Evolutionary conservation across 1,140 invertebrate genomes (phyloP).

Genomic region (Lasioglossum baleicum): DNA sequence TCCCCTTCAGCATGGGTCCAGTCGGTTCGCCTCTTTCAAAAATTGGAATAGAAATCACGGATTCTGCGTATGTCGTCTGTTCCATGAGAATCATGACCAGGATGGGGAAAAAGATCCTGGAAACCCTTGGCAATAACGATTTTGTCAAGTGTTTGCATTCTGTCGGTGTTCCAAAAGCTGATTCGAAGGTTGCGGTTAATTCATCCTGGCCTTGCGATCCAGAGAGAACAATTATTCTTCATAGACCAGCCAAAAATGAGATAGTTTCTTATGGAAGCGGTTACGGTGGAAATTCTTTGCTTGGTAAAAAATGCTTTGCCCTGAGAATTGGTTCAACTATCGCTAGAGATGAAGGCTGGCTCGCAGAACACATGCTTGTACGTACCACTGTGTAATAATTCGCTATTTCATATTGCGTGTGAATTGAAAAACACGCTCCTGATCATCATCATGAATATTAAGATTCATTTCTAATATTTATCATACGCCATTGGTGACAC

Average conservation of each 20-base stretch:
- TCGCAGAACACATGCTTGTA: constrained; percentile 99
- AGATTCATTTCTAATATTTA: no score
- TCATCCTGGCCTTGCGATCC: constrained; percentile 98
- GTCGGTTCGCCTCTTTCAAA: constrained; percentile 96
- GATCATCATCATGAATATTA: no score
- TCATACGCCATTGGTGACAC: no score
- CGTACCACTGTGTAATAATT: no score
- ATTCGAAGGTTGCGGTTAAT: constrained; percentile 80
- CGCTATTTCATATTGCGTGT: no score
- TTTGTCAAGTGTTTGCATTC: constrained; percentile 96
- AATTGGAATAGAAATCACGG: constrained; percentile 98
- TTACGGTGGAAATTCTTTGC: constrained; percentile 98
- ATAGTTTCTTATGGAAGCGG: constrained; percentile 97
- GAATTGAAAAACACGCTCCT: no score
- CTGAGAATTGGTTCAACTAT: constrained; percentile 97
- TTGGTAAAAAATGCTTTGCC: constrained; percentile 99
- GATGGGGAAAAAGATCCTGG: constrained; percentile 90
- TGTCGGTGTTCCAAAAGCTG: constrained; percentile 87
- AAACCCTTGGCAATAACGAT: constrained; percentile 84
- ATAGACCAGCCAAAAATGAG: constrained; percentile 83
- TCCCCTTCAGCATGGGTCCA: constrained; percentile 99
- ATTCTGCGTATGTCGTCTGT: constrained; percentile 98
- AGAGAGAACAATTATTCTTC: constrained; percentile 92
- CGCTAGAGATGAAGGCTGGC: constrained; percentile 96
- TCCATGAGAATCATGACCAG: constrained; percentile 99